Evolutionary conservation across 53 echinoderm and acorn worm species (phyloP).

Genomic region (Henricia sp.): DNA sequence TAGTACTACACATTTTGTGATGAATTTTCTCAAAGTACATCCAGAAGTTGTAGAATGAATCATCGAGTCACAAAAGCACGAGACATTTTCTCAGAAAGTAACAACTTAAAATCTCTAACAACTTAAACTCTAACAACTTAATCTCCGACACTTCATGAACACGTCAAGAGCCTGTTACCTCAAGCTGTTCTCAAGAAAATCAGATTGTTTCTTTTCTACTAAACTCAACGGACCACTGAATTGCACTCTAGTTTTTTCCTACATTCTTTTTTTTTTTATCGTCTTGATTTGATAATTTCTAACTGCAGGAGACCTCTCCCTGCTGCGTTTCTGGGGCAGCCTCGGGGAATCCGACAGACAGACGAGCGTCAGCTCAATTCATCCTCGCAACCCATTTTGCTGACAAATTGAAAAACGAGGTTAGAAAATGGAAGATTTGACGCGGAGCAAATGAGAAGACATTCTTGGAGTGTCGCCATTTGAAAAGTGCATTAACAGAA

Average conservation of each 20-base stretch:
- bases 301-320: background rate
- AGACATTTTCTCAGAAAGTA: no score
- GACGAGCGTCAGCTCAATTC: background rate
- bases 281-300: background rate
- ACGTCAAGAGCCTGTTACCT: background rate
- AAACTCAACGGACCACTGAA: no score
- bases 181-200: background rate
- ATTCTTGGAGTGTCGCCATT: background rate
- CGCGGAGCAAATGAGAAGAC: background rate
- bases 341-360: conserved; percentile 11
- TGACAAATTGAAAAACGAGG: background rate
- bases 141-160: no score
- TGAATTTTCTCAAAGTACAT: no score
- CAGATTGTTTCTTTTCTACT: no score
- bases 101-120: no score
- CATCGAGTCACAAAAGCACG: no score
- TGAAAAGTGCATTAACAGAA: background rate
- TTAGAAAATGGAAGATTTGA: background rate
- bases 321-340: conserved; percentile 12
- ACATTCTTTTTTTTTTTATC: background rate
- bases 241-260: no score
- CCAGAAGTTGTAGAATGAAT: no score
- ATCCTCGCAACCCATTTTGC: background rate
- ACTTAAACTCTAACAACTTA: no score
- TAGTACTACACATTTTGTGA: no score